Base-by-base conservation (phyloP, 2,888 invertebrate species). In the Scaptomyza parva region DNA sequence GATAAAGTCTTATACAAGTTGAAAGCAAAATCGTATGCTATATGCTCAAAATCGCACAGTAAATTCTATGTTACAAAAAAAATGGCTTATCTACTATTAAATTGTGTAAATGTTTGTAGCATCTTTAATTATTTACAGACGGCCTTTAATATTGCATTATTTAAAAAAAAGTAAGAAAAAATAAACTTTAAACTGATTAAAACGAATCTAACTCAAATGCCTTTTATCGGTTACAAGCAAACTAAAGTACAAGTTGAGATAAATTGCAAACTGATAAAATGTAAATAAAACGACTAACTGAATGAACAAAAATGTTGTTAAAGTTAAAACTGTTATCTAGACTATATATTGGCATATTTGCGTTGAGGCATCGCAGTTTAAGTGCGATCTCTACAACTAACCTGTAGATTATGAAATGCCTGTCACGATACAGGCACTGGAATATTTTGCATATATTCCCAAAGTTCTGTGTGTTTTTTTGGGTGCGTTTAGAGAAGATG, bases 341-440 rank as follows among this genome's bases (percentile, higher is more conserved):
- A 7, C 17, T 4, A 28, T 11, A 44, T 26, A 47, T 9, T n/a
- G 47, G 9, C 18, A 17, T 8, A 35, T 8, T 35, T 35, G 35
- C 35, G 5, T 14, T 14, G 7, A 35, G 35, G 35, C 7, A 35
- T 35, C 12, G 9, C 12, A 45, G 18, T 12, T 18, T 2, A 24
- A 22, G 24, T 24, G 24, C 24, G 5, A 2, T 6, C 28, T n/a
- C n/a, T 17, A 7, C 20, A 59, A 70, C 70, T 68, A 53, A 71
- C 70, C 70, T 71, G 70, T 57, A 44, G 48, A 4, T 7, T 28
- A 7, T 26, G 26, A 52, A 26, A 39, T 52, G 41, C n/a, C 24
- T 57, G 51, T 30, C 1, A 8, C 24, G 18, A 18, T 14, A 5
- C 35, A 33, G 22, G 22, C 28, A 50, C 33, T 14, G 8, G 14